Base-by-base conservation (phyloP, 2,888 invertebrate genomes). In the Zonitis immaculata region DNA sequence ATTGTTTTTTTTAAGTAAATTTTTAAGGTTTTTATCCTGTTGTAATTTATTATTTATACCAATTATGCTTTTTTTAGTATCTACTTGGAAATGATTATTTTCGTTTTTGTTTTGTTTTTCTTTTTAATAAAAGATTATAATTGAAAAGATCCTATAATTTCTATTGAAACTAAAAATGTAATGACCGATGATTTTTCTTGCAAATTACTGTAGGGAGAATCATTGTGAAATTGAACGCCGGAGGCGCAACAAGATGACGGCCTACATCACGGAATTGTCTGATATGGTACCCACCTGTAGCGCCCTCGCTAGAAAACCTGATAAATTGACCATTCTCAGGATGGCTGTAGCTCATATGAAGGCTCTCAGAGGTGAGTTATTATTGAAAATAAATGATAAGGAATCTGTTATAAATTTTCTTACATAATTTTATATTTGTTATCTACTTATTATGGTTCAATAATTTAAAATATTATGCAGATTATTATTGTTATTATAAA, bases 341-440 rank as follows among this genome's bases (percentile, higher is more conserved):
- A 98, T 99, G 98, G 98, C 99, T 44, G 98, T 99, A 55, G 95
- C 97, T 16, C 98, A 99, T 77, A 99, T 99, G 98, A 97, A 98
- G 80, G 91, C 91, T 49, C 84, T 98, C 54, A 83, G 96, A 82
- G 97, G 94, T 92, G 75, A 79, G 78, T 59, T 22, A 44, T 7
- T 1, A 22, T 22, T 22, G 5, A 22, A 22, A 22, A 22, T 22
- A 22, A 44, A 44, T 20, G n/a, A 55, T 27, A 42, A 56, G 49
- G 52, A 56, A 52, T 52, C 52, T 56, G 52, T 16, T 6, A 44
- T 55, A 49, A 47, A 48, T 45, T 51, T 48, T 35, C 48, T 48
- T 27, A 25, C 25, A 44, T 6, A 44, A 26, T 44, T 9, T 11
- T 39, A 16, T 7, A 39, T 39, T 22, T 22, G 22, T 22, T 22